These are phyloP conservation scores for Coturnix japonica DNA, from an alignment of 2,113 vertebrate species.

Conservation along the genomic window DNA sequence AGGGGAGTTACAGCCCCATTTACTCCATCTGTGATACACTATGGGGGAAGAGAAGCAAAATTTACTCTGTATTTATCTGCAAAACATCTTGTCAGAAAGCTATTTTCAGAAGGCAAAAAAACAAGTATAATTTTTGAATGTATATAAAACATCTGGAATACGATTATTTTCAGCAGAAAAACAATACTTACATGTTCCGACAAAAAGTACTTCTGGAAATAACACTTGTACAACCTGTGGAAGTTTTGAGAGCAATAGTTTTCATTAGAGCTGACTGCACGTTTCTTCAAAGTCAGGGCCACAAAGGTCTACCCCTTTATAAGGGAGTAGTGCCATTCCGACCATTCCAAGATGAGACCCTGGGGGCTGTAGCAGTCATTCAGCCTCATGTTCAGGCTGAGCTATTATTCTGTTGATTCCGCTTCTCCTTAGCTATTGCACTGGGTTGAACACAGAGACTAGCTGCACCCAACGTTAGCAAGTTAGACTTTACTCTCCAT, in stretches of 20 bases:
- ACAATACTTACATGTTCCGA: neutral
- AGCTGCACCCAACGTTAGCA: neutral
- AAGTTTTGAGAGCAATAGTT: neutral
- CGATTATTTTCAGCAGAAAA: slow-evolving; percentile 13
- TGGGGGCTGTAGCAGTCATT: fast-evolving
- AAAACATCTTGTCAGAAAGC: slow-evolving; percentile 57
- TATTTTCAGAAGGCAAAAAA: neutral
- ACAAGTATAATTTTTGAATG: neutral
- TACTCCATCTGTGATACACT: slow-evolving; percentile 79
- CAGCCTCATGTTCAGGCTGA: fast-evolving
- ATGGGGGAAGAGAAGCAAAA: neutral
- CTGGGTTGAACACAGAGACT: neutral
- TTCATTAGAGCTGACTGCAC: neutral
- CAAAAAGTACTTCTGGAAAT: neutral
- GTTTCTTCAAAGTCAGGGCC: neutral
- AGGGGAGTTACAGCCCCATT: slow-evolving; percentile 77
- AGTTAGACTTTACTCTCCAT: neutral
- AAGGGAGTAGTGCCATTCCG: neutral
- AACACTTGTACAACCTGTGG: neutral
- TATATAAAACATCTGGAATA: slow-evolving; percentile 5
- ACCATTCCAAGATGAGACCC: neutral
- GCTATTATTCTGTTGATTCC: neutral
- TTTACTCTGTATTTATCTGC: slow-evolving; percentile 61
- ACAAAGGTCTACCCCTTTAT: neutral
- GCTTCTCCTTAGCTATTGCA: neutral